Percentiles rank a stretch among this genome's conserved stretches.
phyloP scores from a whole-genome alignment of 2,888 invertebrate genomes.

The Xestia c-nigrum region DNA sequence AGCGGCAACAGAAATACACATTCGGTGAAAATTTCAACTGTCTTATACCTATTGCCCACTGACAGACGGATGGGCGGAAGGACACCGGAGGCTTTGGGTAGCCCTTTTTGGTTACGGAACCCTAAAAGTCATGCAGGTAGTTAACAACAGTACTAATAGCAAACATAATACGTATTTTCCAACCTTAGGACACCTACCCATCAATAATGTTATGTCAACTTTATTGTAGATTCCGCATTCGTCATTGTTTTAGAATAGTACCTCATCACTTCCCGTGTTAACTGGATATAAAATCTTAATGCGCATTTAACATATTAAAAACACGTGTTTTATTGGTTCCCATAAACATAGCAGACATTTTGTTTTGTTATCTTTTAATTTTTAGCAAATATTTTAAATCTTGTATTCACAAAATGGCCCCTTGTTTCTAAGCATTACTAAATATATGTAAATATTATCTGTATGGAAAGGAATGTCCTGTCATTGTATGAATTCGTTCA shows the following conservation, averaged over 20 bases:
- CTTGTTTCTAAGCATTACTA: conserved; percentile 5
- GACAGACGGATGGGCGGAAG: too few relatives aligned
- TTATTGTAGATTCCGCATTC: neutral
- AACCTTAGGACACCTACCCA: neutral
- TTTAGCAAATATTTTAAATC: conserved; percentile 11
- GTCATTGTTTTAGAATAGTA: neutral
- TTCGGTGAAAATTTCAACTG: too few relatives aligned
- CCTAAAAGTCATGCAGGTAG: neutral
- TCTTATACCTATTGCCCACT: too few relatives aligned
- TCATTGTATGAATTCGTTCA: neutral
- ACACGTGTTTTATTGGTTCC: conserved; percentile 20
- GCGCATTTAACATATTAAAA: conserved; percentile 8
- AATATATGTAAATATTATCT: conserved; percentile 18
- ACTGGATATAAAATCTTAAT: neutral
- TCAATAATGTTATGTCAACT: neutral
- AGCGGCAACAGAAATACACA: too few relatives aligned
- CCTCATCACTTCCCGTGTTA: neutral
- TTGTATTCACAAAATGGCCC: neutral
- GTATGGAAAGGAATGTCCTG: neutral
- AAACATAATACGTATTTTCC: neutral
- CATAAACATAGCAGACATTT: conserved; percentile 22
- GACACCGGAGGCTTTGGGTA: too few relatives aligned
- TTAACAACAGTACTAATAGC: neutral
- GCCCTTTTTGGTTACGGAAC: too few relatives aligned
- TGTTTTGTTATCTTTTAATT: conserved; percentile 15